Base-by-base conservation (phyloP, 2,888 invertebrate species). In the Biston stratarius region DNA sequence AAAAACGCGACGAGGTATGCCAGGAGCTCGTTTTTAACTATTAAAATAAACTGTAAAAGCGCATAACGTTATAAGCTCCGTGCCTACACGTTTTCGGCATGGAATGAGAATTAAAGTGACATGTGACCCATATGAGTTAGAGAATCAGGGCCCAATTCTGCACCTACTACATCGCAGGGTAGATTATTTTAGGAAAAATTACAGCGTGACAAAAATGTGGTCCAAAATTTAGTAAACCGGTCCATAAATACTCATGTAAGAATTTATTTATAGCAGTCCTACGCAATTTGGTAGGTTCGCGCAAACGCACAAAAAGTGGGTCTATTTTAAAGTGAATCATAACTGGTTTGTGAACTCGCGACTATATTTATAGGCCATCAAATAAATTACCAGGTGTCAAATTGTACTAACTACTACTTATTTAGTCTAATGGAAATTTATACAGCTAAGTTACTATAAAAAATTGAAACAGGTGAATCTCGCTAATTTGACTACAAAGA, bases 291-390 rank as follows among this genome's bases (percentile, higher is more conserved):
- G 44, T 44, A 56, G 56, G 44, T 57, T 57, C 36, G 14, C 45
- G 45, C 11, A 47, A 57, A 57, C 38, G 57, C 45, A 57, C 34
- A 57, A 57, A 57, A 45, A 45, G 45, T 57, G 45, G 55, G 33
- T 44, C 55, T 55, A 33, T 6, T 55, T 44, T n/a, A 34, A 57
- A 34, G 7, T 45, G 45, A 45, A 57, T 34, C 42, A 42, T 24
- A 49, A 49, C 59, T 9, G 49, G 59, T 51, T 49, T 11, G 12
- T n/a, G 48, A 47, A 33, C 7, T 33, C 12, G 15, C 6, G 9
- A 11, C 5, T 11, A 24, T 48, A 62, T 55, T 48, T 62, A 53
- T 55, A 55, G 40, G 38, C 9, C 24, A 33, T 14, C n/a, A 14
- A 52, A 14, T 12, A 44, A 45, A 52, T 44, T 38, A 61, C 38